Evolutionary conservation across 2,888 invertebrate species (phyloP).

Genomic region (Coelinius sp.): DNA sequence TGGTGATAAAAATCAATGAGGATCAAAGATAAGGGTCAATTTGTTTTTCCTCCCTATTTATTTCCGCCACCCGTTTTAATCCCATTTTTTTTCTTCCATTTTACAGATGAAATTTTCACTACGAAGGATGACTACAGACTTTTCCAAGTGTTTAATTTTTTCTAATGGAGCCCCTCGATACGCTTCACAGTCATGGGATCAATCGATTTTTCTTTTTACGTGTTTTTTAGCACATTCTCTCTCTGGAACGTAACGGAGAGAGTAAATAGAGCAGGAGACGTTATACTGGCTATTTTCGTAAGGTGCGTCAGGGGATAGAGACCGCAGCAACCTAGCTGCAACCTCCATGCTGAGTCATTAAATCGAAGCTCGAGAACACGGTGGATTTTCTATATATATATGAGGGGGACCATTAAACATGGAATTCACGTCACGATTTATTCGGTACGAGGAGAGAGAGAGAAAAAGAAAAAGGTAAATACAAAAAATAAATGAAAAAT

Average conservation of each 20-base stretch:
- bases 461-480: slow-evolving; percentile 18
- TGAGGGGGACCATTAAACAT: neutral
- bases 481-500: slow-evolving; percentile 12
- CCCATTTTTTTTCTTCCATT: neutral
- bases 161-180: neutral
- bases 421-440: neutral
- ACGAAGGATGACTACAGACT: slow-evolving; percentile 3
- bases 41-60: too few species aligned
- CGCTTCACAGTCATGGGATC: slow-evolving; percentile 3
- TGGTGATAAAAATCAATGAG: too few species aligned
- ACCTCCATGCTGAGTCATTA: neutral
- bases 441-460: neutral
- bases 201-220: neutral
- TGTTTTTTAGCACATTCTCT: slow-evolving; percentile 2
- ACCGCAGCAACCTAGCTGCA: slow-evolving; percentile 3
- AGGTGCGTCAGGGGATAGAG: slow-evolving; percentile 27
- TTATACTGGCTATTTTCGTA: slow-evolving; percentile 22
- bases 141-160: slow-evolving; percentile 4
- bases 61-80: neutral
- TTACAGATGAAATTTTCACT: neutral
- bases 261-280: slow-evolving; percentile 21
- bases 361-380: slow-evolving; percentile 1
- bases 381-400: neutral
- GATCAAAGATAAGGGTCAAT: too few species aligned
- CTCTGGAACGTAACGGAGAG: neutral